Conservation (phyloP, 2,113 vertebrate genomes). For the Petromus typicus region DNA sequence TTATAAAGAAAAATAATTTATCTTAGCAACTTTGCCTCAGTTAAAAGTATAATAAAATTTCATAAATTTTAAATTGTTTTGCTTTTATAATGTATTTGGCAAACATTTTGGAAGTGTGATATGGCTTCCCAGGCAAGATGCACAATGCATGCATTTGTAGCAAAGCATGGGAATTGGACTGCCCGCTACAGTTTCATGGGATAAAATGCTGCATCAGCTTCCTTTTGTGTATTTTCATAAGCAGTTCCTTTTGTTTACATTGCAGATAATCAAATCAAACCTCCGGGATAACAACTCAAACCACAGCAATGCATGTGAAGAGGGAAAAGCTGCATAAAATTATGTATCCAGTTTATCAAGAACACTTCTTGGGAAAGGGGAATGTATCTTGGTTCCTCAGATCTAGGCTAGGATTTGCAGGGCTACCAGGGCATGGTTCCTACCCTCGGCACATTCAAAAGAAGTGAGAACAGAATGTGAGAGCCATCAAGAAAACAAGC, state of each 20-base stretch:
- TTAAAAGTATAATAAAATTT: background rate
- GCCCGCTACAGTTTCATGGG: background rate
- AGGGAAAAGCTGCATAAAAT: background rate
- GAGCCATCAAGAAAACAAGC: background rate
- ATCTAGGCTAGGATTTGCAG: accelerated
- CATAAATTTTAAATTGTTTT: background rate
- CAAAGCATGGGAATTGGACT: background rate
- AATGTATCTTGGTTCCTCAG: background rate
- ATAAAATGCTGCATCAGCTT: background rate
- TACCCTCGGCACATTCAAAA: background rate
- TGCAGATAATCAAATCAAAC: conserved; percentile 40
- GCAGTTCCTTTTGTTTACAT: conserved; percentile 40
- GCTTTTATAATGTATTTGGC: background rate
- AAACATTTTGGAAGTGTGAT: background rate
- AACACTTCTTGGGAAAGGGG: background rate
- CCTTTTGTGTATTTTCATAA: conserved; percentile 34
- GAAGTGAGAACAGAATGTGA: background rate
- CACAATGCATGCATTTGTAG: background rate
- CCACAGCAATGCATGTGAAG: background rate
- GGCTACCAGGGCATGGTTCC: background rate
- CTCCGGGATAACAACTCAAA: conserved; percentile 22
- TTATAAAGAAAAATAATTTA: background rate
- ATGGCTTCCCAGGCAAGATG: background rate
- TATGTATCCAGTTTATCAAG: background rate
- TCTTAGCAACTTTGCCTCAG: background rate